Base-by-base conservation (phyloP, 1,140 invertebrate species). In the Brachionus calyciflorus region DNA sequence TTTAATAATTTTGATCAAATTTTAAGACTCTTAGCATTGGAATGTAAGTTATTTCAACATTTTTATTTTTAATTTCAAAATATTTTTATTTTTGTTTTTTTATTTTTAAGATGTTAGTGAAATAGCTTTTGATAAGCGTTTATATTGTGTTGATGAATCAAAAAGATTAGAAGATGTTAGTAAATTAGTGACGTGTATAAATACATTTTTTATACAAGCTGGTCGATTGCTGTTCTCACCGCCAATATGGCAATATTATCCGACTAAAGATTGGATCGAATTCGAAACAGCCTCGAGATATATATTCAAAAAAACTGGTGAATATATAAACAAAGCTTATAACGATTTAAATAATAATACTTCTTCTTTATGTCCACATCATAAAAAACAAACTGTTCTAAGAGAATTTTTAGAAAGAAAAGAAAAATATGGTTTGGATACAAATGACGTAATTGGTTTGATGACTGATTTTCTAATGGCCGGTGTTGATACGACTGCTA, bases 161-260 rank as follows among this genome's bases (percentile, higher is more conserved):
- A 73, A 37, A n/a, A 26, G 69, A 1, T n/a, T 55, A n/a, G 69
- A 28, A 17, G 69, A 73, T 51, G 46, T 73, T 33, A 49, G 21
- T 30, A 7, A 41, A 51, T 40, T 73, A 14, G 69, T 73, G 6
- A 73, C 28, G 14, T 37, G 37, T 19, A 73, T 73, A 37, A 41
- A 51, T 46, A 51, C 46, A 4, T 73, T 73, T 55, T 73, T 73
- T 14, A 41, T 49, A 2, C 46, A 51, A 24, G 69, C 69, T 5
- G 69, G 69, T 12, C 26, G 51, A 26, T n/a, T 73, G 1, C n/a
- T 73, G 6, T 73, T 73, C n/a, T 73, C 69, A 10, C 30, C 37
- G 14, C 69, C 69, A 73, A 19, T 73, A 17, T 73, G 69, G 69
- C 37, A 73, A 55, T 73, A 49, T 4, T 73, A 73, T 73, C 69